Conservation (phyloP, 1,140 invertebrate species). For the Periplaneta americana region DNA sequence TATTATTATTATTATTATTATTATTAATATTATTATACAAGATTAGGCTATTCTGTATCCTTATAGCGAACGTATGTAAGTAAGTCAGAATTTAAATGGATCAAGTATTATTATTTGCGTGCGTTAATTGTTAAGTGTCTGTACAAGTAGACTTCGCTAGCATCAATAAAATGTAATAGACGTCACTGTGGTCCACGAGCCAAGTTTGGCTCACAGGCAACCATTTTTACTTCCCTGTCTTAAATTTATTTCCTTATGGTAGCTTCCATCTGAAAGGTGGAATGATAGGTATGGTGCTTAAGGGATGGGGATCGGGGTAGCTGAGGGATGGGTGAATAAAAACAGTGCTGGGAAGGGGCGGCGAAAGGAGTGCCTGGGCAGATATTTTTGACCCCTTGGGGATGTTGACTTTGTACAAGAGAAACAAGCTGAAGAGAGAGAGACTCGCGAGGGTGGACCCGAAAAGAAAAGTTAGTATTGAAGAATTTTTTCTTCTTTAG, state of each 20-base stretch:
- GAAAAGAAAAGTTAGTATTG: neutral
- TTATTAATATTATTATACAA: no score
- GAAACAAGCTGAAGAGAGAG: neutral
- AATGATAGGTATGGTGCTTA: no score
- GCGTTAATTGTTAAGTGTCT: no score
- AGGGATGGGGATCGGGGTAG: no score
- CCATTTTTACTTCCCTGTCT: neutral
- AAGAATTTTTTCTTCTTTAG: neutral
- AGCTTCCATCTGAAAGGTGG: neutral
- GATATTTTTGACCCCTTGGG: neutral
- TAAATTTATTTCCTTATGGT: neutral
- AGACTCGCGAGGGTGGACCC: neutral
- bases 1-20: no score
- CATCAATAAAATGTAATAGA: no score
- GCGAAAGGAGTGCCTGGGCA: neutral
- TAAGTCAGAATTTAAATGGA: no score
- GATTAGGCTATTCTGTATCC: no score
- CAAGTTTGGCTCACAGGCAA: neutral
- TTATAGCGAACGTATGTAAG: no score
- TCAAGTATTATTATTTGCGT: no score
- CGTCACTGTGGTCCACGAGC: neutral
- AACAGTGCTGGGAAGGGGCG: neutral
- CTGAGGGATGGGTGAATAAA: neutral
- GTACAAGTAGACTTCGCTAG: no score
- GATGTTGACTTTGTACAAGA: neutral